phyloP scores from a whole-genome alignment of 2,888 invertebrate genomes.

The Sphaerophoria rueppellii region DNA sequence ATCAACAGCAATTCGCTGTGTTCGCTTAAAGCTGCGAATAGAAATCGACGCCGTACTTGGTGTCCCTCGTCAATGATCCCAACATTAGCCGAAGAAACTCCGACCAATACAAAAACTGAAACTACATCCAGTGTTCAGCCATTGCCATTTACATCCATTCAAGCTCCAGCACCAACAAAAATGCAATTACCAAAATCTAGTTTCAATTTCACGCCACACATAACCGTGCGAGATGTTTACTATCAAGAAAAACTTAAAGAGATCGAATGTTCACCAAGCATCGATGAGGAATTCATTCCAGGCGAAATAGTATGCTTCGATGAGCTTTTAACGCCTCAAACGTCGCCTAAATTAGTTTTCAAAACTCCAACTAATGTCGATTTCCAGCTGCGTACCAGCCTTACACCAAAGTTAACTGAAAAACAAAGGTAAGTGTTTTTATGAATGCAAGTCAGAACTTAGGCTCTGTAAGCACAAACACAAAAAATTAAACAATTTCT shows the following conservation, averaged over 20 bases:
- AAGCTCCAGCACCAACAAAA: constrained; percentile 56
- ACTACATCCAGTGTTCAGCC: background rate
- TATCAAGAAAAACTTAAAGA: constrained; percentile 58
- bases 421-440: constrained; percentile 61
- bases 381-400: constrained; percentile 41
- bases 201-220: constrained; percentile 75
- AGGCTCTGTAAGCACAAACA: background rate
- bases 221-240: constrained; percentile 72
- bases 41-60: constrained; percentile 81
- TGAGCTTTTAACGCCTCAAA: constrained; percentile 37
- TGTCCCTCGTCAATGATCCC: constrained; percentile 76
- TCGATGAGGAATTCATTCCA: constrained; percentile 75
- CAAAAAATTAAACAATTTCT: constrained; percentile 33
- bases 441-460: background rate
- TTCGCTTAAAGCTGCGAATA: constrained; percentile 70
- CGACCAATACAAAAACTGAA: constrained; percentile 12
- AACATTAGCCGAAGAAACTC: constrained; percentile 16
- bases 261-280: constrained; percentile 67
- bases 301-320: constrained; percentile 74
- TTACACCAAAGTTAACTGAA: constrained; percentile 61
- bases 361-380: constrained; percentile 44
- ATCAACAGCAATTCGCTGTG: constrained; percentile 78
- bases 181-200: constrained; percentile 75
- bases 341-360: constrained; percentile 46
- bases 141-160: constrained; percentile 6